phyloP scores from a whole-genome alignment of 2,888 invertebrate species.

The Hyposoter dolosus region DNA sequence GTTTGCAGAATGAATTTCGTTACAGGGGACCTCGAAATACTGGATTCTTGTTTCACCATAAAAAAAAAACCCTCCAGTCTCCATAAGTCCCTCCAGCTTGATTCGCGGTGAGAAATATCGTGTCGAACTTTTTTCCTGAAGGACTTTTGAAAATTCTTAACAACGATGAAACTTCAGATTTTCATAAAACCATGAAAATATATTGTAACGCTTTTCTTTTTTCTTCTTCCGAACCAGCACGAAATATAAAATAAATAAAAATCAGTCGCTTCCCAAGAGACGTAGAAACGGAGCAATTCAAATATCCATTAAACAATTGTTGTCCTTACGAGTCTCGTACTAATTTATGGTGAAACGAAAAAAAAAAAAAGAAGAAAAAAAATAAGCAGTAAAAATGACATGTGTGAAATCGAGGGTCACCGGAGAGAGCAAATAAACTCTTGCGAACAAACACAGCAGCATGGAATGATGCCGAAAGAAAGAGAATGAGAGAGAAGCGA shows the following conservation, averaged over 20 bases:
- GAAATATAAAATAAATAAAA: too few relatives aligned
- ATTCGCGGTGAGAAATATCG: too few relatives aligned
- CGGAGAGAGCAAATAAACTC: constrained; percentile 20
- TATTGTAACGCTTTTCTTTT: too few relatives aligned
- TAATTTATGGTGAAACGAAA: background rate
- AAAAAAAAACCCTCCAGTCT: too few relatives aligned
- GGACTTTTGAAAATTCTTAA: too few relatives aligned
- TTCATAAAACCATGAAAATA: too few relatives aligned
- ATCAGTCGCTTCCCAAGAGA: background rate
- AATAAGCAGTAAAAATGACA: background rate
- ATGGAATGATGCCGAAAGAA: constrained; percentile 24
- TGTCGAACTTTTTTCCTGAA: too few relatives aligned
- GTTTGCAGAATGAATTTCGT: background rate
- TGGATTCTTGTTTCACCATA: background rate
- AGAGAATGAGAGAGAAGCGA: constrained; percentile 8
- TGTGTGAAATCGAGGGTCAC: constrained; percentile 27
- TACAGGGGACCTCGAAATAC: background rate
- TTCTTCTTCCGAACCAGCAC: too few relatives aligned
- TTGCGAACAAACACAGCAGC: constrained; percentile 36
- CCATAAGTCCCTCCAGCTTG: too few relatives aligned
- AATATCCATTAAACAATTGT: background rate
- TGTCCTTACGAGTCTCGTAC: background rate
- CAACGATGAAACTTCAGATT: too few relatives aligned
- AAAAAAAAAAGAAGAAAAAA: background rate
- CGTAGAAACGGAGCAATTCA: background rate